A percentile compares a stretch with the other conserved stretches of the same genome.
Conservation (phyloP, 2,113 vertebrate species). For the Neolamprologus sp. region DNA sequence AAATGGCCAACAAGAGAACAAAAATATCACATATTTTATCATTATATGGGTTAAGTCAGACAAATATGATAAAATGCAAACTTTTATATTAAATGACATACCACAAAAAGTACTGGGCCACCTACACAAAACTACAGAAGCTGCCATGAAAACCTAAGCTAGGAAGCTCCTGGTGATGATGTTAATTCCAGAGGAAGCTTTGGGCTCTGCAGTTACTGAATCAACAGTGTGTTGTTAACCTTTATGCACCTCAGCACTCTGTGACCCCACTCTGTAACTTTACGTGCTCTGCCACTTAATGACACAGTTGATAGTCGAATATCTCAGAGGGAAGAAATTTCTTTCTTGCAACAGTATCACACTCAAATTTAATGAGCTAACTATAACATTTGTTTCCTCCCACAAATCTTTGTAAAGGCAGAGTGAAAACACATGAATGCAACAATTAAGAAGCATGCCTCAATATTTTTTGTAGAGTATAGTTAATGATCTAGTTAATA, state of each 20-base stretch:
- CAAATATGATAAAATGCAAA: background rate
- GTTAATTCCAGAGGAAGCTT: background rate
- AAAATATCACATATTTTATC: background rate
- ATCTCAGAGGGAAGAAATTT: background rate
- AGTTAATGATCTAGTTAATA: background rate
- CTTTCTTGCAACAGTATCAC: background rate
- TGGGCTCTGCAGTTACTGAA: background rate
- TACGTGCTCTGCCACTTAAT: background rate
- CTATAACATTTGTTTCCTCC: background rate
- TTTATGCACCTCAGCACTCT: background rate
- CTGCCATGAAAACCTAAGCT: background rate
- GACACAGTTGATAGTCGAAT: background rate
- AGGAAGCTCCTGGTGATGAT: background rate
- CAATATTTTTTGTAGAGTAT: background rate
- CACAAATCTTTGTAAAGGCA: background rate
- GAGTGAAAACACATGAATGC: background rate
- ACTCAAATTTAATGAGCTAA: background rate
- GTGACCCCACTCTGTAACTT: background rate
- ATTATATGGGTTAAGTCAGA: background rate
- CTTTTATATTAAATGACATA: background rate
- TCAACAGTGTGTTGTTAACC: background rate
- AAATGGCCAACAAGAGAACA: background rate
- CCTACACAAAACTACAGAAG: background rate
- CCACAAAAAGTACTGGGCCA: background rate
- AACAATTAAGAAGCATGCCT: background rate